phyloP scores from a whole-genome alignment of 2,797 vertebrate genomes.

The Chelmon rostratus region DNA sequence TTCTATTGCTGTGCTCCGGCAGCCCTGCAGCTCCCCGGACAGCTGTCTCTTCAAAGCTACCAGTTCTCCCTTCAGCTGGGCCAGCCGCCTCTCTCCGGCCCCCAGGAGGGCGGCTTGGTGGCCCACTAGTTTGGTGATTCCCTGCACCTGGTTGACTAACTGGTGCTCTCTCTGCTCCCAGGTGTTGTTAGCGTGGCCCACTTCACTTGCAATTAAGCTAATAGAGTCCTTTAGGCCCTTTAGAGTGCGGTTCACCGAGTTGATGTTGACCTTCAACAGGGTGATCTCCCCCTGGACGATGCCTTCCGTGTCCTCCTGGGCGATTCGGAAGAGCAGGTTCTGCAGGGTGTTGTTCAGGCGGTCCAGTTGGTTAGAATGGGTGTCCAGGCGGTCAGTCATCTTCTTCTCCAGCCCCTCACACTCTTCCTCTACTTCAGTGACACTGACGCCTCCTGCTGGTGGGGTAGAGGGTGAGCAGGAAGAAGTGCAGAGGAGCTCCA shows the following conservation, averaged over 20 bases:
- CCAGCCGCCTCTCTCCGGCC: conserved; percentile 90
- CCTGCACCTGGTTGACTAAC: conserved; percentile 91
- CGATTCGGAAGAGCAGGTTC: conserved; percentile 87
- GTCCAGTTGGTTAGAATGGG: conserved; percentile 85
- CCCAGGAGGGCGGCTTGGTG: conserved; percentile 91
- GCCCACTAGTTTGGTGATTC: conserved; percentile 92
- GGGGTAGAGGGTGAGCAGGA: conserved; percentile 85
- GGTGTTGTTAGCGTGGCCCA: conserved; percentile 89
- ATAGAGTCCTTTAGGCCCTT: conserved; percentile 95
- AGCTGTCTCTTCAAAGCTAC: conserved; percentile 89
- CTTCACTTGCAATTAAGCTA: conserved; percentile 88
- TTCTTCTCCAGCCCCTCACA: conserved; percentile 84
- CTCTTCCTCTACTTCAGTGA: conserved; percentile 66
- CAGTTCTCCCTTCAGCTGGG: conserved; percentile 93
- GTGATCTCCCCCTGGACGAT: conserved; percentile 95
- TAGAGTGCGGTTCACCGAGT: conserved; percentile 94
- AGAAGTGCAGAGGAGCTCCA: conserved; percentile 93
- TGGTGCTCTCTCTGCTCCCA: conserved; percentile 92
- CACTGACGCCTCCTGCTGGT: conserved; percentile 79
- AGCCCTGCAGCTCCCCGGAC: conserved; percentile 90
- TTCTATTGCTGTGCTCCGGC: conserved; percentile 87
- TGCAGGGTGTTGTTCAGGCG: conserved; percentile 91
- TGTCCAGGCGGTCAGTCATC: conserved; percentile 87
- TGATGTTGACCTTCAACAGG: conserved; percentile 96
- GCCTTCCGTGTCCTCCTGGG: conserved; percentile 85